A percentile compares a stretch with the other conserved stretches of the same genome.
These are phyloP conservation scores for Noctua fimbriata DNA, from an alignment of 2,888 invertebrate genomes.

Conservation along the genomic window DNA sequence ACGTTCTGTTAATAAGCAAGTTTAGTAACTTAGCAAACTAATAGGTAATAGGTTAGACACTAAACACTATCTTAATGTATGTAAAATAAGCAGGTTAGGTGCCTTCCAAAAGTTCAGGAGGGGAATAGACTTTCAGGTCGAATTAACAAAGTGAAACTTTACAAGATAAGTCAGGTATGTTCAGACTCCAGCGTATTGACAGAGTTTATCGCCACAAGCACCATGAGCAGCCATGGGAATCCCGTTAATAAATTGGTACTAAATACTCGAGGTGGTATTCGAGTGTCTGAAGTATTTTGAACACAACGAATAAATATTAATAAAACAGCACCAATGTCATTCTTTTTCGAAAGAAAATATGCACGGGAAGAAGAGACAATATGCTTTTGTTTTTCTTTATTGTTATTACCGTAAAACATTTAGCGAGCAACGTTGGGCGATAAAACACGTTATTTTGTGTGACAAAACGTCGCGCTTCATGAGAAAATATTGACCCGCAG, in stretches of 20 bases:
- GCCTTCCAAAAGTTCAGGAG: constrained; percentile 5
- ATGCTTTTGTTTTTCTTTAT: constrained; percentile 90
- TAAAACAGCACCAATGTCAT: constrained; percentile 84
- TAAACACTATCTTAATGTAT: background rate
- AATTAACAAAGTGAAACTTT: constrained; percentile 35
- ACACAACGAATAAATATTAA: constrained; percentile 86
- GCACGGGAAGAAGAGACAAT: constrained; percentile 84
- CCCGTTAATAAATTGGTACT: constrained; percentile 79
- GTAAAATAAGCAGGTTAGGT: background rate
- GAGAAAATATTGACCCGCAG: constrained; percentile 90
- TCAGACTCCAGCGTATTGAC: constrained; percentile 57
- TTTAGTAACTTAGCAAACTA: constrained; percentile 8
- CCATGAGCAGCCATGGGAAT: constrained; percentile 69
- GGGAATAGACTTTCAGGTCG: constrained; percentile 29
- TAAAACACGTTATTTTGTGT: constrained; percentile 90
- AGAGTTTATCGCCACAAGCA: constrained; percentile 65
- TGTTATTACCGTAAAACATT: constrained; percentile 90
- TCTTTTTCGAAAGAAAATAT: constrained; percentile 86
- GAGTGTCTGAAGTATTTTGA: constrained; percentile 83
- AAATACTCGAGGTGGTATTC: constrained; percentile 74
- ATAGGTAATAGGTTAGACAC: background rate
- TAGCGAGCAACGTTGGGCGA: constrained; percentile 83
- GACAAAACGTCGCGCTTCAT: constrained; percentile 89
- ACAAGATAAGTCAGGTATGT: constrained; percentile 36
- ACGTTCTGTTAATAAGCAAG: background rate